Base-by-base conservation (phyloP, 2,113 vertebrate species). In the Eurystomus gularis region DNA sequence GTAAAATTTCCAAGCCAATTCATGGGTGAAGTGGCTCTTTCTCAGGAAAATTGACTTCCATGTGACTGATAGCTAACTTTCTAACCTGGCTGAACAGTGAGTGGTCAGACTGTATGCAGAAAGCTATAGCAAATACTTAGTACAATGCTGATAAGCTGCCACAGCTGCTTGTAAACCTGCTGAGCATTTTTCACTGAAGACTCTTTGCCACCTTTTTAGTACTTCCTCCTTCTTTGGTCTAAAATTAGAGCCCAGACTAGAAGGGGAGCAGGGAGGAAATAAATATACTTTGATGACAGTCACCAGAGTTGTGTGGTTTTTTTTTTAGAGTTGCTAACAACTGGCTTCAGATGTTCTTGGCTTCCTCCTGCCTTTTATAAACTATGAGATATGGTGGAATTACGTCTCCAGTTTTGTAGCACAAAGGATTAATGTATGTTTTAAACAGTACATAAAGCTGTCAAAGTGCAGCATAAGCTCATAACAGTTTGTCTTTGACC, bases 91-190 rank as follows among this genome's bases (percentile, higher is more conserved):
- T 55, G 77, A 89, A 37, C 17, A 33, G 62, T 0, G 11, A 35
- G 73, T 17, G 48, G n/a, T 44, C 39, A 54, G 78, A 5, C 6
- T 51, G 31, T 25, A 54, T 85, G 70, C 79, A 60, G 26, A 65
- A 49, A 77, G 71, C 37, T 1, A 14, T 3, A 88, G 60, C 87
- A 66, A 76, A 51, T 70, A 46, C 40, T 29, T 18, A 28, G 37
- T 48, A 51, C 40, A 19, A 1, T 8, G 85, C 87, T 80, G 76
- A 37, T 24, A 82, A 90, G 48, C 66, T 88, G 77, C 87, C 62
- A 17, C 52, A 72, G 73, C 86, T 89, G 70, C 87, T 86, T 62
- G 68, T 54, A 80, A 85, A 95, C 75, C 82, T 80, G 79, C 92
- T 55, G 58, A 70, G 79, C 42, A 2, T 37, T 85, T 90, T 83